Evolutionary conservation across 2,888 invertebrate species (phyloP).

Genomic region (Scrobipalpa costella): DNA sequence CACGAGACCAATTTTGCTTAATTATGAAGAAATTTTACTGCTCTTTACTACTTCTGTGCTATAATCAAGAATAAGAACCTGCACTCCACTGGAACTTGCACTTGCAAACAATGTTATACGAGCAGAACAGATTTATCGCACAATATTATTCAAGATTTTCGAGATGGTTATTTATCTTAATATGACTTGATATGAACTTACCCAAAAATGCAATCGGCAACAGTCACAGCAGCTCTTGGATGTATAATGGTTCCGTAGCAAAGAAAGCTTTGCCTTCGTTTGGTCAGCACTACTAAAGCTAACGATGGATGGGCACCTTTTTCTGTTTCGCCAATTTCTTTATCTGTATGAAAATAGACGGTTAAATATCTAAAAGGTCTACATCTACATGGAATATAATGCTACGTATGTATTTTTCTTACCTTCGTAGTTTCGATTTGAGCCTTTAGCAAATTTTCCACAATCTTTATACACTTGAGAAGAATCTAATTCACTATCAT

Average conservation of each 20-base stretch:
- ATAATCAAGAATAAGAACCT: too few species aligned
- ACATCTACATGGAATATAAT: too few species aligned
- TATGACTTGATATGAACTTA: conserved; percentile 34
- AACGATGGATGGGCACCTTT: conserved; percentile 66
- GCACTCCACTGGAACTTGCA: too few species aligned
- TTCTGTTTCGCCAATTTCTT: conserved; percentile 47
- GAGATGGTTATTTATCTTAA: too few species aligned
- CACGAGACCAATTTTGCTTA: too few species aligned
- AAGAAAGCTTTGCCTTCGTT: conserved; percentile 53
- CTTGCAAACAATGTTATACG: too few species aligned
- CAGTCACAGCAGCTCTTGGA: conserved; percentile 63
- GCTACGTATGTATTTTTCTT: conserved; percentile 18
- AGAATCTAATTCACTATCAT: conserved; percentile 43
- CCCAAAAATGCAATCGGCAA: conserved; percentile 67
- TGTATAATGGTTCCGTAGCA: conserved; percentile 71
- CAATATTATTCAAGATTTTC: too few species aligned
- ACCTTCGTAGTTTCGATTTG: conserved; percentile 30
- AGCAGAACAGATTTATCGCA: too few species aligned
- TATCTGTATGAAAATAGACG: conserved; percentile 38
- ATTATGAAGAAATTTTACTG: too few species aligned
- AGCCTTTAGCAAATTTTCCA: conserved; percentile 46
- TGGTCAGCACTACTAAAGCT: conserved; percentile 56
- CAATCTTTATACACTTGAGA: conserved; percentile 55
- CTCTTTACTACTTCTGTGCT: too few species aligned
- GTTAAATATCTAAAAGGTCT: not conserved